Percentiles rank a stretch among this genome's conserved stretches.
Conservation (phyloP, 2,888 invertebrate genomes). For the Raillietiella orientalis region DNA sequence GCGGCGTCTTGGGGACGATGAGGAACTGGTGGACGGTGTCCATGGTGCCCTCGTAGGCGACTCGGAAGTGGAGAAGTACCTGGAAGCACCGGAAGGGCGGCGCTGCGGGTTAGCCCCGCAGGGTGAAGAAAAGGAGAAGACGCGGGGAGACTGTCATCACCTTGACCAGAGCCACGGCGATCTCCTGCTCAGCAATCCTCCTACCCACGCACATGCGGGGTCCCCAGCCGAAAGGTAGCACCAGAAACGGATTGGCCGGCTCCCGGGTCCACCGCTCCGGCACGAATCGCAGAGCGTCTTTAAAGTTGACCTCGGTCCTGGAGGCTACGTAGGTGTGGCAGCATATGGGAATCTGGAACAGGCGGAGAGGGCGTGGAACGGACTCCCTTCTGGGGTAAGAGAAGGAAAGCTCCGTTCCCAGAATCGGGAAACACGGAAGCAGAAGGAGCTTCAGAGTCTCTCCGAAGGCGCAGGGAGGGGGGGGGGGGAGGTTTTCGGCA, state of each 20-base stretch:
- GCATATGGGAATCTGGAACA: neutral
- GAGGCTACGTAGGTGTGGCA: neutral
- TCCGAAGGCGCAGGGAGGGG: too few species aligned
- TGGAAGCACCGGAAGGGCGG: neutral
- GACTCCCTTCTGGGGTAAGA: too few species aligned
- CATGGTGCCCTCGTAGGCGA: neutral
- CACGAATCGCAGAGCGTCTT: neutral
- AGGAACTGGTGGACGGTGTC: neutral
- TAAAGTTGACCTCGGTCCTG: neutral
- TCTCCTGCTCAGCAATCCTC: constrained; percentile 6
- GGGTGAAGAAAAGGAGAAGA: neutral
- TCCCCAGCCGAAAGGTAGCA: constrained; percentile 13
- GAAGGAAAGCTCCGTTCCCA: too few species aligned
- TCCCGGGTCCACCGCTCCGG: neutral
- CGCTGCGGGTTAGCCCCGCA: neutral
- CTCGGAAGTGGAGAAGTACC: neutral
- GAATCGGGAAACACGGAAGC: too few species aligned
- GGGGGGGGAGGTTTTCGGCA: too few species aligned
- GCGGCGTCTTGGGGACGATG: too few species aligned
- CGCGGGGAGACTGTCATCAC: constrained; percentile 2
- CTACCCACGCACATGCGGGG: constrained; percentile 11
- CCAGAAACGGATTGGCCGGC: constrained; percentile 10
- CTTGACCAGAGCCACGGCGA: constrained; percentile 6
- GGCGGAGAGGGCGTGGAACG: too few species aligned
- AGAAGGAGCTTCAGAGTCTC: too few species aligned